phyloP scores from a whole-genome alignment of 2,888 invertebrate genomes.

The Drosophila histrio region DNA sequence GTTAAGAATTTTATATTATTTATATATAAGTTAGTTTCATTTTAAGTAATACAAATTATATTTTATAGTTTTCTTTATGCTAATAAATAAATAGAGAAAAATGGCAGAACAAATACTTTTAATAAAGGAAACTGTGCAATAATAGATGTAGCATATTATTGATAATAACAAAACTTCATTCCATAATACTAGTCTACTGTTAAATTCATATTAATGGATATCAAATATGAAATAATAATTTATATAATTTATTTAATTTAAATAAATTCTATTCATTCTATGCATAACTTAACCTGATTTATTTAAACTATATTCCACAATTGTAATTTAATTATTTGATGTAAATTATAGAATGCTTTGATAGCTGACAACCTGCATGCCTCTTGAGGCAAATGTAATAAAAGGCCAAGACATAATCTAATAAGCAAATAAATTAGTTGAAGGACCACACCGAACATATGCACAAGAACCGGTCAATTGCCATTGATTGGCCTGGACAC shows the following conservation, averaged over 20 bases:
- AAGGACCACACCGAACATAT: slow-evolving; percentile 1
- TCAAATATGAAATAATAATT: no score
- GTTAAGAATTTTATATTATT: no score
- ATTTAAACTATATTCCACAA: slow-evolving; percentile 9
- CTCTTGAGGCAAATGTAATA: slow-evolving; percentile 46
- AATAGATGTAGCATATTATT: no score
- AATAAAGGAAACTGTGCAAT: not conserved
- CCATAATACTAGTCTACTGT: no score
- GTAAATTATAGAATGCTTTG: slow-evolving; percentile 35
- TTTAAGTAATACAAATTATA: no score
- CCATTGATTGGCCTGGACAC: slow-evolving; percentile 49
- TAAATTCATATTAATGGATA: no score
- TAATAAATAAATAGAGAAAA: no score
- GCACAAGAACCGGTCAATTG: slow-evolving; percentile 13
- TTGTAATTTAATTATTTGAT: slow-evolving; percentile 57
- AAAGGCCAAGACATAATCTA: slow-evolving; percentile 53
- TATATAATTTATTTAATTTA: no score
- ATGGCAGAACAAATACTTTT: no score
- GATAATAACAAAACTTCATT: no score
- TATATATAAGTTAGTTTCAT: no score
- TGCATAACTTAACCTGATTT: not conserved
- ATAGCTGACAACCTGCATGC: slow-evolving; percentile 11
- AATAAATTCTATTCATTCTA: not conserved
- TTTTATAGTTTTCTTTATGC: no score
- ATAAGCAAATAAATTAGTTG: slow-evolving; percentile 68